Evolutionary conservation across 2,113 vertebrate genomes (phyloP).

Genomic region (Taurulus bubalis): DNA sequence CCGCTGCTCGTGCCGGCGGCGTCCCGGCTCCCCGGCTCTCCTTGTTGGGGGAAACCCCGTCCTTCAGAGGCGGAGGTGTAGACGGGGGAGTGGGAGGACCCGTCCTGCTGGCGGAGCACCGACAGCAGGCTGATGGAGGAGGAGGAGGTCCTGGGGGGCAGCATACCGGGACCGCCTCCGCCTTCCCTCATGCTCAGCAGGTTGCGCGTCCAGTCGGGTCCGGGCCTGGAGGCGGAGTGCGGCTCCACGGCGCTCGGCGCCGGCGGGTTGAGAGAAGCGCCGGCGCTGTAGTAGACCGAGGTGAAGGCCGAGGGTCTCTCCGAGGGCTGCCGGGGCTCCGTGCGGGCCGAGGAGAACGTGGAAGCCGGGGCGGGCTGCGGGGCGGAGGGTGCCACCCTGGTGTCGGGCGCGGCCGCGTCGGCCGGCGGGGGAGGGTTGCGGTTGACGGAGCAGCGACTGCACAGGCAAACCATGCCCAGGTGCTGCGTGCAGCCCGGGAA

Average conservation of each 20-base stretch:
- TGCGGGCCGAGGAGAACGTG: slow-evolving; percentile 94
- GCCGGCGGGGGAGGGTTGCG: slow-evolving; percentile 83
- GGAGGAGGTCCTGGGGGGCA: slow-evolving; percentile 96
- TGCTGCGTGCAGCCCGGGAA: slow-evolving; percentile 96
- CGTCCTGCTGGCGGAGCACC: slow-evolving; percentile 92
- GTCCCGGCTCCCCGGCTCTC: slow-evolving; percentile 77
- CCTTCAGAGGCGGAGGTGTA: slow-evolving; percentile 98
- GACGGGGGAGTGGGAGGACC: slow-evolving; percentile 91
- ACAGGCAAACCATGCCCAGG: slow-evolving; percentile 95
- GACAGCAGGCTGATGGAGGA: slow-evolving; percentile 95
- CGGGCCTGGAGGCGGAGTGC: slow-evolving; percentile 74
- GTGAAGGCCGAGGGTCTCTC: slow-evolving; percentile 97
- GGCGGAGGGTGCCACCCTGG: slow-evolving; percentile 75
- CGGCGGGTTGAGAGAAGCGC: slow-evolving; percentile 88
- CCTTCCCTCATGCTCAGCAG: slow-evolving; percentile 87
- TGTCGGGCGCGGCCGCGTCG: slow-evolving; percentile 74
- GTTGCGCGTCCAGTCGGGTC: slow-evolving; percentile 90
- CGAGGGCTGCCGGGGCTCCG: slow-evolving; percentile 86
- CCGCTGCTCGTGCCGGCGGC: slow-evolving; percentile 84
- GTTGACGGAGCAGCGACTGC: slow-evolving; percentile 91
- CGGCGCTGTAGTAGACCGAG: slow-evolving; percentile 93
- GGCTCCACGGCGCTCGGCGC: slow-evolving; percentile 80
- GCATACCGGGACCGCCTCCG: slow-evolving; percentile 80
- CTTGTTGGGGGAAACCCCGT: slow-evolving; percentile 87
- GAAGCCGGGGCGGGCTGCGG: slow-evolving; percentile 85